Base-by-base conservation (phyloP, 1,140 invertebrate species). In the Drosophila novamexicana region DNA sequence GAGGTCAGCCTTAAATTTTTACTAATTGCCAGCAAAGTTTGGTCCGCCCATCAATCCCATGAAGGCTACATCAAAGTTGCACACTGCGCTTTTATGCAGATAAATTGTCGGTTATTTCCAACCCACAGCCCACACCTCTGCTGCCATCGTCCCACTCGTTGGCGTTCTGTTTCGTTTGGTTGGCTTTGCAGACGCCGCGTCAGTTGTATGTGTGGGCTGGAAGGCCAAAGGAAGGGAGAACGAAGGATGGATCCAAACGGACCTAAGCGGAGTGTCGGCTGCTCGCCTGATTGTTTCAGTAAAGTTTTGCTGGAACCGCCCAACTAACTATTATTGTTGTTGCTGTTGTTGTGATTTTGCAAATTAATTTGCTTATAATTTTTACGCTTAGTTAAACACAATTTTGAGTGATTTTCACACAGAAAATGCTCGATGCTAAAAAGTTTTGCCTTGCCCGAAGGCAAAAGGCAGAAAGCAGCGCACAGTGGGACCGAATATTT, bases 351-450 rank as follows among this genome's bases (percentile, higher is more conserved):
- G 83, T 86, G 84, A 84, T 84, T 89, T 88, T 75, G 80, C 84
- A 88, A 88, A 88, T 88, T 88, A 88, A 88, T 88, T 88, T 88
- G 84, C 84, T 88, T 88, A 88, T 88, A 88, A 88, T 88, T 88
- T 88, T 88, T 88, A 88, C 84, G 84, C 84, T 88, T 88, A 88
- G 84, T 88, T 88, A 88, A 88, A 88, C 84, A 88, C 84, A 88
- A 88, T 88, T 88, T 88, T 88, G 84, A 88, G 84, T 81, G 84
- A 88, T 88, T 88, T 88, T 88, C 84, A 88, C 84, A 88, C 84
- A 88, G 82, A 74, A 82, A 78, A 71, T 74, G 79, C 83, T 81
- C 76, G 79, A 66, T 75, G 84, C 76, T 76, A 54, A 79, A 88
- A 88, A 82, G 44, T 88, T 88, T 79, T 66, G 68, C 76, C 74